Evolutionary conservation across 2,113 vertebrate genomes (phyloP).

Genomic region (Galemys pyrenaicus): DNA sequence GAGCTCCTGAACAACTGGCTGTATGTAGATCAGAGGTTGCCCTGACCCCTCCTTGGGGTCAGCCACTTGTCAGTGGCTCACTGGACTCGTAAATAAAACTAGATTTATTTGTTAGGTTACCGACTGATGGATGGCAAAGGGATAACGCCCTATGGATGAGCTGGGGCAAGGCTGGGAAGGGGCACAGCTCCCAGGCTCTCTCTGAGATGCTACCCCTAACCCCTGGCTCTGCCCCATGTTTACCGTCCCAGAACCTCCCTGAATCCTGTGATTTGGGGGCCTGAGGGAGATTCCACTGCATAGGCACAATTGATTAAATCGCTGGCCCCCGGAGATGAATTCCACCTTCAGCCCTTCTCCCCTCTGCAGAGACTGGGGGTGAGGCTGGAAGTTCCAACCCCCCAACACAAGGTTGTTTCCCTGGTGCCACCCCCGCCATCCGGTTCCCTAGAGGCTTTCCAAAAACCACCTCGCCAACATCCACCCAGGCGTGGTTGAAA

Average conservation of each 20-base stretch:
- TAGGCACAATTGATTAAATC: background rate
- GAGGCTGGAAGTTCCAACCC: background rate
- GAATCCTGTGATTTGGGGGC: background rate
- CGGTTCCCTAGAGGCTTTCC: background rate
- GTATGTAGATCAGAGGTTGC: background rate
- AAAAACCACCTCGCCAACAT: background rate
- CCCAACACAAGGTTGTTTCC: background rate
- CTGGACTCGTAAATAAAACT: background rate
- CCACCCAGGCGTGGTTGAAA: background rate
- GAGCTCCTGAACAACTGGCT: background rate
- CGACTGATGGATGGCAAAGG: too few relatives aligned
- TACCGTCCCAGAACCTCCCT: background rate
- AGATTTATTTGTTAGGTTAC: background rate
- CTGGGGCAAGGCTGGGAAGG: background rate
- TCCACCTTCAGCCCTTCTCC: background rate
- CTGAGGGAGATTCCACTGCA: background rate
- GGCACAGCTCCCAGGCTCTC: background rate
- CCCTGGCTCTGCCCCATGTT: fast-evolving
- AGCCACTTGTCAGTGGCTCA: background rate
- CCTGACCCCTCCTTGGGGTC: background rate
- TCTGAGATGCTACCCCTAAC: background rate
- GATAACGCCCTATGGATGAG: background rate
- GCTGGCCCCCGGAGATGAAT: background rate
- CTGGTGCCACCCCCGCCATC: background rate
- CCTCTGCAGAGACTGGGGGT: background rate